Evolutionary conservation across 2,888 invertebrate species (phyloP), one percentile per base, ranked within the genome.

Genomic region (Myopa testacea): DNA sequence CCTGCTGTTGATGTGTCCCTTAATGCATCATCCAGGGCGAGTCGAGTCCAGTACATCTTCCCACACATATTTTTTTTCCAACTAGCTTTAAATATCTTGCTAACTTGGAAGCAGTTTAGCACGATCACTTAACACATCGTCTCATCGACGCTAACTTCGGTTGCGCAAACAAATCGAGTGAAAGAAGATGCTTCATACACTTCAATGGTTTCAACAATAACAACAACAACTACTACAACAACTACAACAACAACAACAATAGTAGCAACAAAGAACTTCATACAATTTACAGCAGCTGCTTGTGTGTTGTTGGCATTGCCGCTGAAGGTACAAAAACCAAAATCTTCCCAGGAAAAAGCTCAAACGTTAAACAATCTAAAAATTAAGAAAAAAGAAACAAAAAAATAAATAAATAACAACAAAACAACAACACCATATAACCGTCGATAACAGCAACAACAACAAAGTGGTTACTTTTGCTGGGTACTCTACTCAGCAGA

Each of bases 101-200:
- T 8, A 55, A 26, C 26, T 34, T 34, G 16, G n/a, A 8, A 26
- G 12, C 60, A 19, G 40, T 72, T 72, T 72, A 72, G 40, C 72
- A 62, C 72, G 38, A 38, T 72, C 72, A 74, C 37, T 62, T 45
- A 74, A 14, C 62, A 74, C 73, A 50, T 63, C 50, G 63, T 26
- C 62, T 26, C 26, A 62, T 62, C 34, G 75, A 38, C 68, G 45
- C 58, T 58, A 34, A 58, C 19, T 40, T 45, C 34, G 63, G 7
- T 4, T n/a, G n/a, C 16, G n/a, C 40, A 68, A 75, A 34, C 26
- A 75, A 75, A 60, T 75, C 75, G 58, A 58, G 55, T 68, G 75
- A 68, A 75, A 75, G 37, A 63, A 73, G 60, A 72, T n/a, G 62
- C 60, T 68, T 75, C 14, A 69, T 69, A 45, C 68, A 69, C 75